Percentiles rank a stretch among this genome's conserved stretches.
These are phyloP conservation scores for Tenebrio molitor DNA, from an alignment of 1,140 invertebrate genomes.

Conservation along the genomic window DNA sequence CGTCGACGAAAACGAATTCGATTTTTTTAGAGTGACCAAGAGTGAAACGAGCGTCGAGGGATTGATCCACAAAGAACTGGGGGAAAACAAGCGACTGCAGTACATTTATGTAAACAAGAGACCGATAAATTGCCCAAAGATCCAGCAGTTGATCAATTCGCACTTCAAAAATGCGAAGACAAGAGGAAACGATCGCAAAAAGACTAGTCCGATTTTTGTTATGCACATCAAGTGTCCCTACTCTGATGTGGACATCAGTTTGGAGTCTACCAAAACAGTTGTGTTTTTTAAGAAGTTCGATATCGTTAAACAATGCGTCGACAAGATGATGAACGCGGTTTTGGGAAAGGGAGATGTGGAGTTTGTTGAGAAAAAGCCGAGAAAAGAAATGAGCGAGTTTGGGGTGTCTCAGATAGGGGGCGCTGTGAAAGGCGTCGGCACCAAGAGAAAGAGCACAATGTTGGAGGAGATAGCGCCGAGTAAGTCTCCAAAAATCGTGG, in stretches of 20 bases:
- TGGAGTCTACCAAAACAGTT: conserved; percentile 69
- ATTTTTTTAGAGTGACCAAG: conserved; percentile 68
- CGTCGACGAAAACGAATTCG: conserved; percentile 66
- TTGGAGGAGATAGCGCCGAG: conserved; percentile 1
- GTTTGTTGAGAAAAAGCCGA: neutral
- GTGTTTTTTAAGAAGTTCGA: conserved; percentile 76
- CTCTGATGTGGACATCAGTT: conserved; percentile 71
- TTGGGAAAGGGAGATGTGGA: neutral
- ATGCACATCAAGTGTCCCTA: conserved; percentile 73
- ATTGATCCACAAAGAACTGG: conserved; percentile 69
- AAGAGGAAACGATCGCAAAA: conserved; percentile 54
- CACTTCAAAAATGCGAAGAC: conserved; percentile 65
- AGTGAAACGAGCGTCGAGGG: conserved; percentile 70
- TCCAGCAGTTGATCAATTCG: conserved; percentile 69
- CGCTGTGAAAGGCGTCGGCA: conserved; percentile 55
- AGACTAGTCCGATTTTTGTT: conserved; percentile 71
- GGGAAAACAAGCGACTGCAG: conserved; percentile 68
- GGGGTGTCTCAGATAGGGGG: conserved; percentile 59
- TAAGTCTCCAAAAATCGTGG: conserved; percentile 11
- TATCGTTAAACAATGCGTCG: conserved; percentile 68
- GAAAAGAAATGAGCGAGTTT: conserved; percentile 47
- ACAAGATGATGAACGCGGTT: conserved; percentile 67
- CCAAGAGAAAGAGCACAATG: conserved; percentile 45
- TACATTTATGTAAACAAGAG: conserved; percentile 77
- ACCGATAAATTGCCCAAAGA: conserved; percentile 69